phyloP scores from a whole-genome alignment of 2,113 vertebrate genomes.

The Spea multiplicata region DNA sequence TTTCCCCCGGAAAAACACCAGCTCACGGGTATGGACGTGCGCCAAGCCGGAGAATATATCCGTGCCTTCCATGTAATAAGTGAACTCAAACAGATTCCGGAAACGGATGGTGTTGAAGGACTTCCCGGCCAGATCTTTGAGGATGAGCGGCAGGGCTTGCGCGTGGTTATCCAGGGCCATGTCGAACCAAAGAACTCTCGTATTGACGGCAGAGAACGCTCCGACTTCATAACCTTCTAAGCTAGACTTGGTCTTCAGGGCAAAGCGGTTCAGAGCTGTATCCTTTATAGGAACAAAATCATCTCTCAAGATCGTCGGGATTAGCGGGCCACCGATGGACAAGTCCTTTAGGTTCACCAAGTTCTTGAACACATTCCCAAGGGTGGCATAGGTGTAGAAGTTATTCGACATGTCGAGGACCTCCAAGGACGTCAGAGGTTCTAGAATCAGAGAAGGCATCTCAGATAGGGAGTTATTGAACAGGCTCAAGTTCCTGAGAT shows the following conservation, averaged over 20 bases:
- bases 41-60: conserved; percentile 70
- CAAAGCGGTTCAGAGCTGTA: conserved; percentile 62
- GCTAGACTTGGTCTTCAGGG: conserved; percentile 72
- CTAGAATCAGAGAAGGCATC: conserved; percentile 66
- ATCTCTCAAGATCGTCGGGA: conserved; percentile 56
- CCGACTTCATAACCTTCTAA: conserved; percentile 68
- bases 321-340: conserved; percentile 70
- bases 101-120: conserved; percentile 66
- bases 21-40: conserved; percentile 50
- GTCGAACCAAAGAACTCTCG: conserved; percentile 68
- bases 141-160: conserved; percentile 57
- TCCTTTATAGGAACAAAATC: conserved; percentile 66
- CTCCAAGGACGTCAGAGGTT: conserved; percentile 59
- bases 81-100: conserved; percentile 79
- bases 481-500: conserved; percentile 67
- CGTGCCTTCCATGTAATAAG: conserved; percentile 61
- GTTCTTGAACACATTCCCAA: conserved; percentile 60
- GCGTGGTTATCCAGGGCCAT: conserved; percentile 67
- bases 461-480: conserved; percentile 75
- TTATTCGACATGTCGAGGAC: conserved; percentile 76
- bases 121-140: conserved; percentile 69
- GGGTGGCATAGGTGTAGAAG: conserved; percentile 57
- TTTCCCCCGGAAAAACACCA: conserved; percentile 77
- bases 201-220: conserved; percentile 66
- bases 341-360: conserved; percentile 60